A percentile compares a stretch with the other conserved stretches of the same genome.
Conservation (phyloP, 2,797 vertebrate species). For the Gymnothorax javanicus region DNA sequence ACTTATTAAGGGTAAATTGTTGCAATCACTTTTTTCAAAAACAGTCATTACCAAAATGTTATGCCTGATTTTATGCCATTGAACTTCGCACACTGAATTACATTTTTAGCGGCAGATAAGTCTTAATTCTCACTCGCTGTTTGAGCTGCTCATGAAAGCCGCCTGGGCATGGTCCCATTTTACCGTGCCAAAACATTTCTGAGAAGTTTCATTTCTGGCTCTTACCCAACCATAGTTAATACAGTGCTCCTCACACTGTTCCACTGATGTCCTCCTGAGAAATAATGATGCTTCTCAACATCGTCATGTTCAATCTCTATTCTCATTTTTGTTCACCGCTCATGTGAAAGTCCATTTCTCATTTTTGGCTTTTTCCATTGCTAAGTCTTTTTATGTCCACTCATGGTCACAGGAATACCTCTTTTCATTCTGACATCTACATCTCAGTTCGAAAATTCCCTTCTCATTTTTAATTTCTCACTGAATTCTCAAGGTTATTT, state of each 20-base stretch:
- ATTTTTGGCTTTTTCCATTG: background rate
- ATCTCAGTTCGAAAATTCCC: background rate
- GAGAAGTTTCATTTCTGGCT: background rate
- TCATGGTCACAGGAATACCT: background rate
- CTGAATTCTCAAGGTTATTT: background rate
- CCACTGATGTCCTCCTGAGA: background rate
- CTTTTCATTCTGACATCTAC: background rate
- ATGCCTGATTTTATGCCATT: background rate
- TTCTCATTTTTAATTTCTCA: background rate
- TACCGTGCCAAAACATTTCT: background rate
- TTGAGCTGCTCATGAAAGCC: background rate
- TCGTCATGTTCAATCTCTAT: background rate
- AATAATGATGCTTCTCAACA: background rate
- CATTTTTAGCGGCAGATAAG: constrained; percentile 4
- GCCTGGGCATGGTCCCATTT: background rate
- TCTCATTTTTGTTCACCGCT: background rate
- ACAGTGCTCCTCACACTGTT: background rate
- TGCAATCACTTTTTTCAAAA: background rate
- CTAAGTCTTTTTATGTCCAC: background rate
- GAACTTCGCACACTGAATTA: background rate
- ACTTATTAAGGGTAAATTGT: background rate
- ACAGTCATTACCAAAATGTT: background rate
- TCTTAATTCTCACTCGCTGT: background rate
- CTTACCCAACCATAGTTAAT: background rate
- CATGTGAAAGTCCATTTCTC: background rate